A percentile compares a stretch with the other conserved stretches of the same genome.
These are phyloP conservation scores for Caenorhabditis remanei DNA, from an alignment of 1,140 invertebrate genomes.

Conservation along the genomic window DNA sequence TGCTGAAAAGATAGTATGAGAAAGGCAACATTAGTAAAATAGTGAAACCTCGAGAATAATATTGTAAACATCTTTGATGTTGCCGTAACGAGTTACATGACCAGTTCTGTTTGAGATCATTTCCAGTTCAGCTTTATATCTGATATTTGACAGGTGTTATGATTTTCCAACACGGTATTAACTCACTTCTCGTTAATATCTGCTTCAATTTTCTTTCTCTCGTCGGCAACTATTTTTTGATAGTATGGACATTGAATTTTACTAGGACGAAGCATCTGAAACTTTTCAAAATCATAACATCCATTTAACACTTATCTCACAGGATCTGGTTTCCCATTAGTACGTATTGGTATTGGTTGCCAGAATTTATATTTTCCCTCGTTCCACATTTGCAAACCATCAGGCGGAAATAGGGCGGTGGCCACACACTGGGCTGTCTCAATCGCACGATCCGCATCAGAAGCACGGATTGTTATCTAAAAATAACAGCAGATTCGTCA, in stretches of 20 bases:
- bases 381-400: constrained; percentile 46
- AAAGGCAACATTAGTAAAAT: neutral
- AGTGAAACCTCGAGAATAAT: neutral
- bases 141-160: neutral
- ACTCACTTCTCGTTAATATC: constrained; percentile 34
- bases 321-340: constrained; percentile 40
- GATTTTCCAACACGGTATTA: neutral
- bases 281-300: neutral
- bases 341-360: constrained; percentile 64
- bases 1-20: neutral
- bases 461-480: constrained; percentile 58
- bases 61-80: constrained; percentile 47
- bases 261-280: constrained; percentile 32
- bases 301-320: constrained; percentile 19
- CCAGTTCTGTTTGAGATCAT: constrained; percentile 29
- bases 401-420: constrained; percentile 60
- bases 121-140: constrained; percentile 11
- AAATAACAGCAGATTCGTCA: neutral
- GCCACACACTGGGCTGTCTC: constrained; percentile 60
- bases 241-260: constrained; percentile 26
- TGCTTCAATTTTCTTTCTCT: constrained; percentile 6
- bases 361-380: constrained; percentile 33
- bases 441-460: constrained; percentile 65
- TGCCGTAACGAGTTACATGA: neutral
- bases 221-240: constrained; percentile 29